phyloP scores from a whole-genome alignment of 2,113 vertebrate species.

The Tinamus guttatus region DNA sequence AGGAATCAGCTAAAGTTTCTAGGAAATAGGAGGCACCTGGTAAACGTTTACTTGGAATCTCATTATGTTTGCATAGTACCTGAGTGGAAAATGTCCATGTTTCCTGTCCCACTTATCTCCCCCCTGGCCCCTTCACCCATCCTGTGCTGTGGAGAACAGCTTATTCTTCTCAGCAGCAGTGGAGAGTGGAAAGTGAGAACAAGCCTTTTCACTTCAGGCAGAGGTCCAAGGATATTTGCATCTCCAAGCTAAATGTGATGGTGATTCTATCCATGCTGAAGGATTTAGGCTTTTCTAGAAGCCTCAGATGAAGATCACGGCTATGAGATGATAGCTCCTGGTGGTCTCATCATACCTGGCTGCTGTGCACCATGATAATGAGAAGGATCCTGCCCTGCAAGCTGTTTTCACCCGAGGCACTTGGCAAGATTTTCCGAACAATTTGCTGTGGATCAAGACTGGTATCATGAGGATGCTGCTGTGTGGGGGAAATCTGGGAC shows the following conservation, averaged over 20 bases:
- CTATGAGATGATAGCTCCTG: rapidly evolving
- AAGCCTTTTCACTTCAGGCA: not conserved
- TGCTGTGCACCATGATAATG: rapidly evolving
- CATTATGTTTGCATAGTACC: rapidly evolving
- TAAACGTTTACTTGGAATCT: not conserved
- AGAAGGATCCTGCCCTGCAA: not conserved
- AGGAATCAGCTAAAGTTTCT: not conserved
- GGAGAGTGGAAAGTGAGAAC: not conserved
- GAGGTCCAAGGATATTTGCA: not conserved
- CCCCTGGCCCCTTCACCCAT: not conserved
- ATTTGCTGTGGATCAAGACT: not conserved
- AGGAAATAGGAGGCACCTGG: not conserved
- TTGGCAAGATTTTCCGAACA: not conserved
- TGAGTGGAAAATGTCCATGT: not conserved
- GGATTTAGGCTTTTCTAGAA: not conserved
- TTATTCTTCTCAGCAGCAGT: not conserved
- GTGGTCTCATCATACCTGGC: not conserved
- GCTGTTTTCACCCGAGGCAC: not conserved
- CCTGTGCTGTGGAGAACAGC: not conserved
- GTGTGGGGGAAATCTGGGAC: not conserved
- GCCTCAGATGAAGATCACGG: not conserved
- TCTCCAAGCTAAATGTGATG: not conserved
- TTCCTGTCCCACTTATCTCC: not conserved
- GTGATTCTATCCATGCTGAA: not conserved
- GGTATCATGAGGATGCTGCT: no score